Conservation (phyloP, 2,113 vertebrate genomes). For the Crotophaga sulcirostris region DNA sequence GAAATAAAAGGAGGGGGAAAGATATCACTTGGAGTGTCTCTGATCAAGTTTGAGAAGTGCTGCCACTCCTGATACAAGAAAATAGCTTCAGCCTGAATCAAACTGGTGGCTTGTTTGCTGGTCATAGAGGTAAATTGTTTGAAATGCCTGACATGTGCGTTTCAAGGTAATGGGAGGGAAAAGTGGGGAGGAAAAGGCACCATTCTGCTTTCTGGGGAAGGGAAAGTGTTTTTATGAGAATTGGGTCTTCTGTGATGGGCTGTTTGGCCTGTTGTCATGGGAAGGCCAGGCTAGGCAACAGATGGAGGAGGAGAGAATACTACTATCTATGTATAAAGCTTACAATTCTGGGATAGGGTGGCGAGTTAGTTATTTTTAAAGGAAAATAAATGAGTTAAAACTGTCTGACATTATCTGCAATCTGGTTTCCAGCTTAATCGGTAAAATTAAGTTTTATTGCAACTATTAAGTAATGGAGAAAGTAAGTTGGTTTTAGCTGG, state of each 20-base stretch:
- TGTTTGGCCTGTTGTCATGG: background rate
- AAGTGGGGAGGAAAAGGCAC: background rate
- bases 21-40: background rate
- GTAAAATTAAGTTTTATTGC: background rate
- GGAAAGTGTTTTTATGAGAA: background rate
- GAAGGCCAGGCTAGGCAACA: background rate
- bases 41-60: background rate
- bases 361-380: background rate
- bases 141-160: background rate
- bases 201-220: background rate
- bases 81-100: background rate
- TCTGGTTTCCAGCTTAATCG: background rate
- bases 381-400: background rate
- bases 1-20: constrained; percentile 24
- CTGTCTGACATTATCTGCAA: background rate
- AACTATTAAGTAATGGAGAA: background rate
- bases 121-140: background rate
- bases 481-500: background rate
- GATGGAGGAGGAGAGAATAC: background rate
- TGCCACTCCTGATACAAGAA: background rate
- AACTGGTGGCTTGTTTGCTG: background rate
- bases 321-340: background rate
- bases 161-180: background rate
- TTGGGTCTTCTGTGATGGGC: background rate
- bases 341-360: background rate